Conservation (phyloP, 92 coral and sea anemone species). For the Meandrina meandrites region DNA sequence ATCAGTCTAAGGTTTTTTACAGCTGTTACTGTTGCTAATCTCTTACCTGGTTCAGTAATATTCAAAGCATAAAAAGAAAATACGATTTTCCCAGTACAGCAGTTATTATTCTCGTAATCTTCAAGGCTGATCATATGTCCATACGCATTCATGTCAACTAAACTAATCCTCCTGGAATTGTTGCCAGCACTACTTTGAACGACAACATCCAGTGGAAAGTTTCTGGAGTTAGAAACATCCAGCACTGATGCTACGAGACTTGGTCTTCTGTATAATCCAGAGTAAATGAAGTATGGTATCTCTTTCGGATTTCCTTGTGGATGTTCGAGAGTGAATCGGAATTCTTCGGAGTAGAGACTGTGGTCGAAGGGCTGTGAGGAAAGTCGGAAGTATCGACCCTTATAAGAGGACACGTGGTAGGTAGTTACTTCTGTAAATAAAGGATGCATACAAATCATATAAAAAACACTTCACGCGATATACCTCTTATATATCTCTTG, state of each 20-base stretch:
- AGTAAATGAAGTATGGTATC: slow-evolving; percentile 23
- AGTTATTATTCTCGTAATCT: background rate
- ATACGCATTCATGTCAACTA: slow-evolving; percentile 1
- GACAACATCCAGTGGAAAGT: slow-evolving; percentile 26
- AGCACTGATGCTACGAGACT: background rate
- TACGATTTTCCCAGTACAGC: slow-evolving; percentile 14
- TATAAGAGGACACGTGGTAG: slow-evolving; percentile 31
- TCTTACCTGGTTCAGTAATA: slow-evolving; percentile 23
- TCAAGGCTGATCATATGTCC: slow-evolving; percentile 21
- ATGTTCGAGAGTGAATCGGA: slow-evolving; percentile 23
- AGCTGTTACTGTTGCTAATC: background rate
- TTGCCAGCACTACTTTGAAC: background rate
- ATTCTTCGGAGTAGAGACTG: slow-evolving; percentile 26
- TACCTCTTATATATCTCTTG: background rate
- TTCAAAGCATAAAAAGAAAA: slow-evolving; percentile 18
- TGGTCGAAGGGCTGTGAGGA: slow-evolving; percentile 21
- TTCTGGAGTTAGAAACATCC: background rate
- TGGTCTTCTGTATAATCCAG: background rate
- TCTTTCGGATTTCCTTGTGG: slow-evolving; percentile 28
- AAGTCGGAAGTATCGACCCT: slow-evolving; percentile 8
- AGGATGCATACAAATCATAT: background rate
- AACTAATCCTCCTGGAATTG: background rate
- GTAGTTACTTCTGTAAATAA: background rate
- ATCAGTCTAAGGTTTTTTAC: background rate
- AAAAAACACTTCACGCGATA: background rate